Base-by-base conservation (phyloP, 2,888 invertebrate species). In the Gastracanthus pulcherrimus region DNA sequence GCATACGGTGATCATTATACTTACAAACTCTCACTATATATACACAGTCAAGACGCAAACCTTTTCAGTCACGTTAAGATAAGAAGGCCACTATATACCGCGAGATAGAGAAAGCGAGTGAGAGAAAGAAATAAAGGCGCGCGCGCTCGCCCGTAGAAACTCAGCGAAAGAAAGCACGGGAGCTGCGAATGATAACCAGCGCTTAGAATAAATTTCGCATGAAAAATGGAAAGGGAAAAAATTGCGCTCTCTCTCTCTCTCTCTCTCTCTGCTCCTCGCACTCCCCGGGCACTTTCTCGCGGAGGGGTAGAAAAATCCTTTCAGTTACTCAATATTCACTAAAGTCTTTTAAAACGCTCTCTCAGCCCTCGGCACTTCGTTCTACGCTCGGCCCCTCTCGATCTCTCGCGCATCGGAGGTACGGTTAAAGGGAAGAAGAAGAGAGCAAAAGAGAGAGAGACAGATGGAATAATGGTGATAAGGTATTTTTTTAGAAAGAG, bases 321-420 rank as follows among this genome's bases (percentile, higher is more conserved):
- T 67, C 70, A 51, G 69, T 75, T 80, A 75, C 75, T 80, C 75
- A 75, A 75, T 84, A 84, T 84, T 83, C 84, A 80, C 76, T 83
- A 82, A 81, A 83, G 76, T 80, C 80, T 80, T 80, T 80, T 83
- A 80, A 82, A 84, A 80, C 51, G 82, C 80, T 82, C 81, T 13
- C 41, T 16, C n/a, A 41, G 36, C 41, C 23, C 0, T 19, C 23
- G 23, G 16, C 38, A 48, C n/a, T n/a, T n/a, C n/a, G n/a, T n/a
- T n/a, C n/a, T n/a, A n/a, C n/a, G n/a, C n/a, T n/a, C n/a, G n/a
- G 11, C 55, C 38, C 23, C 19, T 23, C 34, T n/a, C 34, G 11
- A 29, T 60, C 29, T 70, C 48, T 31, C 41, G 23, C 41, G 60
- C 34, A 77, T 70, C 76, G 41, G 55, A 69, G n/a, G n/a, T n/a